Percentiles rank a stretch among this genome's conserved stretches.
These are phyloP conservation scores for Conus canariensis DNA, from an alignment of 2,888 invertebrate species.

Conservation along the genomic window DNA sequence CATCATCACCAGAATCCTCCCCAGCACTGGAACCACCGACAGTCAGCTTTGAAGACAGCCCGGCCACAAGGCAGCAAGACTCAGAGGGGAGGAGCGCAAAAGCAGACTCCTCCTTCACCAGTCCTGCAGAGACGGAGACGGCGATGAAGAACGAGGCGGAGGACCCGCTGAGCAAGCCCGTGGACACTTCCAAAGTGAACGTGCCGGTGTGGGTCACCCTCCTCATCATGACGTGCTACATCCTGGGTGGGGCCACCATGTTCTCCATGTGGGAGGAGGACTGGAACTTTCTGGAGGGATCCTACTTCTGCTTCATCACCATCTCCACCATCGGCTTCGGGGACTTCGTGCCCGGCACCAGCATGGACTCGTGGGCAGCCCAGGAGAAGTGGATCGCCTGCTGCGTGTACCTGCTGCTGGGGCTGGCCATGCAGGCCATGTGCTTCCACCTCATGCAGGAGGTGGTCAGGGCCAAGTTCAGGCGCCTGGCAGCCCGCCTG, in stretches of 20 bases:
- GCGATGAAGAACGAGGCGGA: slow-evolving; percentile 16
- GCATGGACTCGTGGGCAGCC: slow-evolving; percentile 68
- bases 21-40: background rate
- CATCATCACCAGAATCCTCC: background rate
- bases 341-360: slow-evolving; percentile 77
- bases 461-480: slow-evolving; percentile 73
- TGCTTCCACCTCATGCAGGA: slow-evolving; percentile 79
- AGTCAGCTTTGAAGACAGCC: background rate
- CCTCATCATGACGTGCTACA: slow-evolving; percentile 91
- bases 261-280: slow-evolving; percentile 96
- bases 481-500: slow-evolving; percentile 71
- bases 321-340: slow-evolving; percentile 79
- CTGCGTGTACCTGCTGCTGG: slow-evolving; percentile 77
- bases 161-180: slow-evolving; percentile 36
- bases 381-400: slow-evolving; percentile 74
- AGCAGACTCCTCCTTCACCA: background rate
- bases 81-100: background rate
- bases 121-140: background rate
- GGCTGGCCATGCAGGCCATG: slow-evolving; percentile 79
- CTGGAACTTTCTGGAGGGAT: slow-evolving; percentile 93
- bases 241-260: slow-evolving; percentile 92
- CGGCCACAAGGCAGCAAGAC: background rate
- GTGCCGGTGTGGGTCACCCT: slow-evolving; percentile 94
- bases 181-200: slow-evolving; percentile 55
- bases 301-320: slow-evolving; percentile 80